Percentiles rank a stretch among this genome's conserved stretches.
Evolutionary conservation across 2,888 invertebrate genomes (phyloP).

Genomic region (Mythimna impura): DNA sequence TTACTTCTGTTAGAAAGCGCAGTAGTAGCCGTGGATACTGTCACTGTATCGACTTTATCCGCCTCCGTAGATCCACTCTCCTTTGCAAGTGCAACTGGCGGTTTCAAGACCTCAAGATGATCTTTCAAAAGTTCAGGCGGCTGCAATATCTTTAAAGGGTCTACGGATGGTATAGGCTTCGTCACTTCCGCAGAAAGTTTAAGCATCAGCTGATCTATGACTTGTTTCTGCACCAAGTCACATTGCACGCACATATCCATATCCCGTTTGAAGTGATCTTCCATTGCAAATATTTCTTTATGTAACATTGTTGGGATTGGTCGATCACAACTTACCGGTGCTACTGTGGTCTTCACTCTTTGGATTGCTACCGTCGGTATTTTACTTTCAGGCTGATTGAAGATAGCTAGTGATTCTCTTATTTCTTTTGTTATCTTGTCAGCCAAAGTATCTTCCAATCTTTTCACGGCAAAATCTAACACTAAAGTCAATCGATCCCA

Average conservation of each 20-base stretch:
- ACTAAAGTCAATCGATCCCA: slow-evolving; percentile 76
- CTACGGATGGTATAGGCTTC: slow-evolving; percentile 40
- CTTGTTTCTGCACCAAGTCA: slow-evolving; percentile 74
- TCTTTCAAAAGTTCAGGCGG: slow-evolving; percentile 68
- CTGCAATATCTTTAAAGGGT: slow-evolving; percentile 59
- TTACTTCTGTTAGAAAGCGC: slow-evolving; percentile 40
- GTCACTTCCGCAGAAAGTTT: slow-evolving; percentile 69
- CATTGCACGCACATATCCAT: slow-evolving; percentile 76
- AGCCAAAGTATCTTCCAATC: slow-evolving; percentile 76
- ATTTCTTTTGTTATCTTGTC: slow-evolving; percentile 78
- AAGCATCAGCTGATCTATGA: slow-evolving; percentile 77
- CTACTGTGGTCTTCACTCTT: slow-evolving; percentile 5
- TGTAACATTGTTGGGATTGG: slow-evolving; percentile 30
- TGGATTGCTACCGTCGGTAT: slow-evolving; percentile 30
- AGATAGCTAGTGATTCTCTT: slow-evolving; percentile 62
- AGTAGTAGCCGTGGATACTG: slow-evolving; percentile 63
- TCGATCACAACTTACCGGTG: slow-evolving; percentile 32
- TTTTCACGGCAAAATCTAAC: slow-evolving; percentile 76
- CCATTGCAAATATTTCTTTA: slow-evolving; percentile 54
- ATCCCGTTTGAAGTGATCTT: slow-evolving; percentile 39
- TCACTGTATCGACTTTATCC: slow-evolving; percentile 66
- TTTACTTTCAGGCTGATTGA: slow-evolving; percentile 45
- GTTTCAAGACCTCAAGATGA: slow-evolving; percentile 71
- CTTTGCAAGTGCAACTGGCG: slow-evolving; percentile 34
- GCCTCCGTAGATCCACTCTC: slow-evolving; percentile 43